Base-by-base conservation (phyloP, 2,113 vertebrate genomes). In the Conger conger region DNA sequence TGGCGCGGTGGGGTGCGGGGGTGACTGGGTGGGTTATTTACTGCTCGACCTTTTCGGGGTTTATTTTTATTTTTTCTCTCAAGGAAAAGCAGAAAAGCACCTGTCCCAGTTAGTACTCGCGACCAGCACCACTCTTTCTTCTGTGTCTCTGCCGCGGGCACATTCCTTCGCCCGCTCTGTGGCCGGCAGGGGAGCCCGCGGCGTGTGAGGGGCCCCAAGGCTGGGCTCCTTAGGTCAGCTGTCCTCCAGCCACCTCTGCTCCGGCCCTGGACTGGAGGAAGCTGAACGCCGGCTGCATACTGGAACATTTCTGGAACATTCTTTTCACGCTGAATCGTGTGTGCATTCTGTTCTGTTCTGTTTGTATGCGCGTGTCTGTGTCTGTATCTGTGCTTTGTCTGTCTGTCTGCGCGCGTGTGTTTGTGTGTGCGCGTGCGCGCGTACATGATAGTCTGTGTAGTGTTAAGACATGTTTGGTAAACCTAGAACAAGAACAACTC, bases 1-100 rank as follows among this genome's bases (percentile, higher is more conserved):
- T 92, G 93, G 93, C 93, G 93, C 92, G 86, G 86, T 86, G 40
- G 42, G 83, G 80, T 33, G 60, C 37, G 83, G 79, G 53, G 83
- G n/a, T n/a, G n/a, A n/a, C n/a, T n/a, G n/a, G 81, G 45, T 82
- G 53, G 6, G 18, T 20, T 60, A 60, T 27, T 60, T 27, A 23
- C 23, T 23, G 17, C 23, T 60, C 23, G 11, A 4, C 23, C 23
- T 27, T 23, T 4, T 23, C 1, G 18, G 23, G 57, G 20, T 60
- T 60, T 23, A 20, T 60, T 60, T 60, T 23, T 60, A 4, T 60
- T 8, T 8, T 42, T n/a, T n/a, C n/a, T n/a, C n/a, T n/a, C n/a
- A n/a, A n/a, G n/a, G n/a, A 50, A 50, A 15, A 50, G 45, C 9
- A 11, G 8, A 50, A 50, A 50, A 50, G 45, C 11, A 15, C 9